Evolutionary conservation across 2,888 invertebrate genomes (phyloP), one percentile per base, ranked within the genome.

Genomic region (Periphyllus acericola): DNA sequence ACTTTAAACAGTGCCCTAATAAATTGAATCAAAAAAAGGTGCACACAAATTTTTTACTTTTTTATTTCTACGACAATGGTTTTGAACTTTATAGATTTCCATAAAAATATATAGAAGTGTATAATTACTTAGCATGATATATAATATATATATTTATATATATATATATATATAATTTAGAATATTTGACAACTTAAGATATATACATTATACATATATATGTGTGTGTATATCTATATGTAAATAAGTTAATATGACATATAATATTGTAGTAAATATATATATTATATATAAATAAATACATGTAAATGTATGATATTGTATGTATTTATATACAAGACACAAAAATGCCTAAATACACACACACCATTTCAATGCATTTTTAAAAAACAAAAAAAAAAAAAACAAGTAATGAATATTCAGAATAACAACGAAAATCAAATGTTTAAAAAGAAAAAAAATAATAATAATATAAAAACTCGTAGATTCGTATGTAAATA

Each of bases 251-350:
- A 55, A 72, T 83, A 74, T 19, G 36, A 71, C 72, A 72, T 34
- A 82, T 55, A 72, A 34, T 68, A n/a, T 11, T 72, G 52, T 52
- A 72, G 29, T 82, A 34, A 46, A 72, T 32, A 72, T 52, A 71
- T 71, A 82, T 68, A 19, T 14, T 55, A 78, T 60, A 79, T 66
- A 68, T 68, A n/a, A n/a, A 40, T 79, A n/a, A 60, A 68, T 72
- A 34, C 29, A 36, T 60, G 9, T 82, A 83, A 75, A 84, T 84
- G 76, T 76, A 84, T 84, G 84, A 84, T 46, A 46, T 84, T 68
- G 84, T 84, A 84, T 84, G 76, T 84, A 84, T 84, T 84, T 84
- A 84, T 84, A 76, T 84, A 84, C 76, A 84, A 76, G 66, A 84
- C 66, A 84, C 75, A 84, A 84, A 81, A 76, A 32, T 66, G 66